Evolutionary conservation across 2,888 invertebrate species (phyloP).

Genomic region (Pilophorus perplexus): DNA sequence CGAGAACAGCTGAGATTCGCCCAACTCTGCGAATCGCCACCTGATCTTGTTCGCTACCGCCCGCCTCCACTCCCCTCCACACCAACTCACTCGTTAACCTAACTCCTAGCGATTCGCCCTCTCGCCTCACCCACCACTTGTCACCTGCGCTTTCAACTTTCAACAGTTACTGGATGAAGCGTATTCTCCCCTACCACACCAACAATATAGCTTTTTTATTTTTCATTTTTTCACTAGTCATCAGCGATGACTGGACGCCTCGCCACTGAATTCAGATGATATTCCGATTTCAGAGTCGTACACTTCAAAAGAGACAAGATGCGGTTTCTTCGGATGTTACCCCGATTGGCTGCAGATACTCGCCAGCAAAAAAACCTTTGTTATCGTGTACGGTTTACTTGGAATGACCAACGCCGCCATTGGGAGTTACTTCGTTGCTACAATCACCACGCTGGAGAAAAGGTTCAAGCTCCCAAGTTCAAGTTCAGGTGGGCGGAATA

Average conservation of each 20-base stretch:
- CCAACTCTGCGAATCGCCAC: too few relatives aligned
- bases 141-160: too few relatives aligned
- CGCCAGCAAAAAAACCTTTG: constrained; percentile 61
- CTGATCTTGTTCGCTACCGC: too few relatives aligned
- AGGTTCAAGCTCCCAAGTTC: constrained; percentile 67
- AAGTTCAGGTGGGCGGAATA: constrained; percentile 58
- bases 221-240: not conserved
- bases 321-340: constrained; percentile 47
- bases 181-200: too few relatives aligned
- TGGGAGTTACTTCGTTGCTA: constrained; percentile 64
- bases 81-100: too few relatives aligned
- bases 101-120: too few relatives aligned
- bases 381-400: constrained; percentile 61
- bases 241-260: not conserved
- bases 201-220: too few relatives aligned
- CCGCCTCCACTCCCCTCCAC: too few relatives aligned
- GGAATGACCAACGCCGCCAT: constrained; percentile 66
- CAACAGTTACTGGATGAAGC: too few relatives aligned
- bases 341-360: constrained; percentile 58
- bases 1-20: too few relatives aligned
- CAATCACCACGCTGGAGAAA: constrained; percentile 65
- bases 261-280: not conserved
- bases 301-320: constrained; percentile 41
- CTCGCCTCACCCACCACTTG: too few relatives aligned
- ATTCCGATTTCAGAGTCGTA: not conserved